These are phyloP conservation scores for Saimiri boliviensis DNA, from an alignment of 2,113 vertebrate species.

Conservation along the genomic window DNA sequence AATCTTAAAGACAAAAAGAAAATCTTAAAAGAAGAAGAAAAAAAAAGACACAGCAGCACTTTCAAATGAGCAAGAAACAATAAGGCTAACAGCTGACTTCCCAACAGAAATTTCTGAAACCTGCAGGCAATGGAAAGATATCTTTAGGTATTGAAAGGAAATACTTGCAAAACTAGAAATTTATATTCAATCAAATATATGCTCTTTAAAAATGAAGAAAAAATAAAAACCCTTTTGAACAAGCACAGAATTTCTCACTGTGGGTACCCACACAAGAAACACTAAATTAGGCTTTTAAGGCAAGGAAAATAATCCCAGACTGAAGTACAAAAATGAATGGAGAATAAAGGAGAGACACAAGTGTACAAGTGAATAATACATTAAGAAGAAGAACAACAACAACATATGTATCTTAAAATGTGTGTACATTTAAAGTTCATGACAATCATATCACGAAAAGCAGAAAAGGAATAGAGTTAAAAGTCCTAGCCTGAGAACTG, in stretches of 20 bases:
- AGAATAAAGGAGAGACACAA: background rate
- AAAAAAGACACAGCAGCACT: background rate
- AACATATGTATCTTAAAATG: background rate
- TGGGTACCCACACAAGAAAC: background rate
- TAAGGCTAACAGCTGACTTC: background rate
- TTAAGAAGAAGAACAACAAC: background rate
- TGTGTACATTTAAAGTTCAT: background rate
- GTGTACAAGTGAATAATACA: background rate
- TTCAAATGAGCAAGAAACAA: background rate
- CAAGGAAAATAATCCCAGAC: background rate
- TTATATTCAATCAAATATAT: background rate
- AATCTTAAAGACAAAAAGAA: background rate
- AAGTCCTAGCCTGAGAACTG: background rate
- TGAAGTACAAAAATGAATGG: background rate
- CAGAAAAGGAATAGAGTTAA: background rate
- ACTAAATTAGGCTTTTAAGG: background rate
- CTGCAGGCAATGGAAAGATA: background rate
- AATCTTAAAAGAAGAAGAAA: background rate
- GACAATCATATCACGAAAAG: background rate
- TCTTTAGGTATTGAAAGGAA: background rate
- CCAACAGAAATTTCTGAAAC: background rate
- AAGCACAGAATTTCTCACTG: background rate
- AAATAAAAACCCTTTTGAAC: background rate
- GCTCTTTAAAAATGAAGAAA: background rate
- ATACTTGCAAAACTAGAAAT: background rate